Base-by-base conservation (phyloP, 2,888 invertebrate genomes). In the Microplitis deprimator region DNA sequence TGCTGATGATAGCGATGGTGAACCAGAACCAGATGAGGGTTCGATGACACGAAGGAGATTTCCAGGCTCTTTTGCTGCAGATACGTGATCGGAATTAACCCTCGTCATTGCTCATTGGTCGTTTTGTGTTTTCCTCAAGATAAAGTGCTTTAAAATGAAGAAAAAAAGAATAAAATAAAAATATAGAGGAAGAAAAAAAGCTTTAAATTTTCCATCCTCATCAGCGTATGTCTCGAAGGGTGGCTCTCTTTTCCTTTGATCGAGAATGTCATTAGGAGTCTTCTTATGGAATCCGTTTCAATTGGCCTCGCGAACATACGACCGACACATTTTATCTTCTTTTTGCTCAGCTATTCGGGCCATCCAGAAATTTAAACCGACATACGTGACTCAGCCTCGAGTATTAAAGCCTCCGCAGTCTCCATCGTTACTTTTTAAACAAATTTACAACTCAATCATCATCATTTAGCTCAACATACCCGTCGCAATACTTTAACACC, bases 151-250 rank as follows among this genome's bases (percentile, higher is more conserved):
- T 70, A 38, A 67, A 77, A 77, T 75, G 78, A 75, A n/a, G n/a
- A 73, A 6, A 17, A 41, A 40, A 68, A 39, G 16, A 40, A 20
- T 1, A 20, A 1, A 20, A 17, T 17, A 64, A 29, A 72, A 8
- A 77, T 40, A 69, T n/a, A 61, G n/a, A 76, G 65, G 73, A 41
- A 74, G 40, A 64, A 50, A 50, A 50, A 84, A 84, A 85, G 84
- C 86, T 88, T 88, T 87, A 87, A 88, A 87, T 87, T 87, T 86
- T 50, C 50, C 50, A 50, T 50, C 84, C 85, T 84, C 82, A 82
- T 81, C 83, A 60, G 60, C 16, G 41, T 84, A 85, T 86, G 84
- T 84, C 81, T 74, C 61, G 83, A 85, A 73, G 85, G 87, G 86
- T 85, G 83, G 83, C 81, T 82, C 79, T 84, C 13, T 50, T 13